These are phyloP conservation scores for Noctua janthina DNA, from an alignment of 2,888 invertebrate species.

Conservation along the genomic window DNA sequence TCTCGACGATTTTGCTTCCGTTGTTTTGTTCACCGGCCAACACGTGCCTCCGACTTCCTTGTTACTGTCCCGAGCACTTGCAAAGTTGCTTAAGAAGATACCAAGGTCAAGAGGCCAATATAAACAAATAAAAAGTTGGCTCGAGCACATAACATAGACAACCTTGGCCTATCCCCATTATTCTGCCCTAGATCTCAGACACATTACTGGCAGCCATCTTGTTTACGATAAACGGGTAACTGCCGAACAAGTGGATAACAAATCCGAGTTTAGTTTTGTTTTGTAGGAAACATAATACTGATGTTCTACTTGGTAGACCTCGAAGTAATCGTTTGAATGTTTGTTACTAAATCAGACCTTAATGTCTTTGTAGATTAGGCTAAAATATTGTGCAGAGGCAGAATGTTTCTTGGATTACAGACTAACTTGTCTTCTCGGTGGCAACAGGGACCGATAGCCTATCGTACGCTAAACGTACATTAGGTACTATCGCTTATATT, in stretches of 20 bases:
- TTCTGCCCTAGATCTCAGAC: constrained; percentile 45
- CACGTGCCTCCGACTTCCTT: background rate
- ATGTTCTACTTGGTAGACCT: constrained; percentile 32
- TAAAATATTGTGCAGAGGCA: constrained; percentile 24
- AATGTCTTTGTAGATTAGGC: constrained; percentile 45
- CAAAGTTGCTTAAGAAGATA: background rate
- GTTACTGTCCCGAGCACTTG: background rate
- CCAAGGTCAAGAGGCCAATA: background rate
- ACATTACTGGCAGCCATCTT: constrained; percentile 55
- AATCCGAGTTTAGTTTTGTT: constrained; percentile 49
- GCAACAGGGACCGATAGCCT: background rate
- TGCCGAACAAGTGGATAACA: constrained; percentile 29
- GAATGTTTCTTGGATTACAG: constrained; percentile 9
- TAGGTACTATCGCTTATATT: background rate
- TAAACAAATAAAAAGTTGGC: constrained; percentile 34
- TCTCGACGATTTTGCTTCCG: background rate
- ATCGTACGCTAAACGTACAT: background rate
- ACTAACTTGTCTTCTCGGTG: background rate
- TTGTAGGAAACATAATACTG: constrained; percentile 32
- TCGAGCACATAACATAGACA: constrained; percentile 16
- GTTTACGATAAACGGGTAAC: constrained; percentile 53
- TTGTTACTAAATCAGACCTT: constrained; percentile 37
- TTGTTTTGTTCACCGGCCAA: background rate
- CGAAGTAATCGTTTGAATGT: constrained; percentile 36
- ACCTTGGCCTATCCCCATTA: constrained; percentile 56